Conservation (phyloP, 2,797 vertebrate genomes). For the Amniataba percoides region DNA sequence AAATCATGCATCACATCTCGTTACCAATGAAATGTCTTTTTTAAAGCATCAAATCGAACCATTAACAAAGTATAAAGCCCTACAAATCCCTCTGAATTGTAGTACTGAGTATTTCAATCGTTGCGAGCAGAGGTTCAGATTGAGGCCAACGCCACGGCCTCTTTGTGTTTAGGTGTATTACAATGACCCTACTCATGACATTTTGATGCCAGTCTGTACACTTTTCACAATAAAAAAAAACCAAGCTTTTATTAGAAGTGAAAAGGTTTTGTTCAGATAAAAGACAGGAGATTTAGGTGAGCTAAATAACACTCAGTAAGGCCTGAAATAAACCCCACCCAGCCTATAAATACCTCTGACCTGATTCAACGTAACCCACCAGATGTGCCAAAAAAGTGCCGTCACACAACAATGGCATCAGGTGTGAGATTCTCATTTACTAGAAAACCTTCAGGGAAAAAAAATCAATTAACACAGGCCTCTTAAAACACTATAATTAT, state of each 20-base stretch:
- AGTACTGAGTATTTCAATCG: background rate
- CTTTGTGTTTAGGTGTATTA: background rate
- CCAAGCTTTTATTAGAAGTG: background rate
- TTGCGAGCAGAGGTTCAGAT: background rate
- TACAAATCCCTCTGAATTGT: background rate
- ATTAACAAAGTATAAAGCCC: background rate
- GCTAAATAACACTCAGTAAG: slow-evolving; percentile 36
- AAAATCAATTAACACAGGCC: background rate
- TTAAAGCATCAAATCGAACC: background rate
- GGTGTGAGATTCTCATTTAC: slow-evolving; percentile 17
- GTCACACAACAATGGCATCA: slow-evolving; percentile 28
- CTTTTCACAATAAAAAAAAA: background rate
- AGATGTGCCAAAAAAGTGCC: slow-evolving; percentile 60
- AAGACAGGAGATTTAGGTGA: slow-evolving; percentile 10
- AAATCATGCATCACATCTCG: background rate
- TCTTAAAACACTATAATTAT: background rate
- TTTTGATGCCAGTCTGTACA: background rate
- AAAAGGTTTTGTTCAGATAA: slow-evolving; percentile 11
- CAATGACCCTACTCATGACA: background rate
- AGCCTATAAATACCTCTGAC: slow-evolving; percentile 70
- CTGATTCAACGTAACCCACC: slow-evolving; percentile 63
- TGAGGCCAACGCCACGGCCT: background rate
- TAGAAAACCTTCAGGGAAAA: background rate
- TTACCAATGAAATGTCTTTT: background rate
- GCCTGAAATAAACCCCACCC: slow-evolving; percentile 51